A percentile compares a stretch with the other conserved stretches of the same genome.
These are phyloP conservation scores for Sesamia inferens DNA, from an alignment of 2,888 invertebrate genomes.

Conservation along the genomic window DNA sequence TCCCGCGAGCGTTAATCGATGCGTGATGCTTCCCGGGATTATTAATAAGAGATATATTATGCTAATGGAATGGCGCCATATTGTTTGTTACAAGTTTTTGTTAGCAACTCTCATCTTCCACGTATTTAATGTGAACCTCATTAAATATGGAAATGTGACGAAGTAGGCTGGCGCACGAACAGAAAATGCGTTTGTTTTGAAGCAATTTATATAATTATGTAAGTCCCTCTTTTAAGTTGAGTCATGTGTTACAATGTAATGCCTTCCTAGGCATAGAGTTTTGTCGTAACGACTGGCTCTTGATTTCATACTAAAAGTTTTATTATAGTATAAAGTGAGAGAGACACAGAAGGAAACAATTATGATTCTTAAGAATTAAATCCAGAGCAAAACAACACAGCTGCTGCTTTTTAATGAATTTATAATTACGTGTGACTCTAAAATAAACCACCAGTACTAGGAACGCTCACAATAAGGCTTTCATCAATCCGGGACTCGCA, in stretches of 20 bases:
- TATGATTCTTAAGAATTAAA: neutral
- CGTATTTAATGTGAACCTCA: constrained; percentile 51
- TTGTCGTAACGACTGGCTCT: neutral
- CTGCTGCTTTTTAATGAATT: constrained; percentile 13
- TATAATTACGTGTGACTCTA: constrained; percentile 18
- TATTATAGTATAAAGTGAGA: neutral
- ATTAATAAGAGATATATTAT: constrained; percentile 65
- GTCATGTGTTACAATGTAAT: neutral
- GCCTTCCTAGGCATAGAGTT: neutral
- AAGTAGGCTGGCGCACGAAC: constrained; percentile 13
- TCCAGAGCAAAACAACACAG: neutral
- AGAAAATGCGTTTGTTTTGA: constrained; percentile 2
- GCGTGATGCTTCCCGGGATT: constrained; percentile 49
- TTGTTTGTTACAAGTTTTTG: constrained; percentile 64
- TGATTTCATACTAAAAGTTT: neutral
- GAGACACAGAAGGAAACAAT: neutral
- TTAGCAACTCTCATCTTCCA: constrained; percentile 43
- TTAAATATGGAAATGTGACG: constrained; percentile 49
- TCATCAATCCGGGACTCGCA: constrained; percentile 39
- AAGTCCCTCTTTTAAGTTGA: neutral
- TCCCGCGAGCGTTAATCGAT: constrained; percentile 57
- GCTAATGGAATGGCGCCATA: constrained; percentile 59
- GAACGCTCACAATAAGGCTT: constrained; percentile 43
- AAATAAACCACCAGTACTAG: constrained; percentile 14
- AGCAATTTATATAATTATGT: neutral